Evolutionary conservation across 2,888 invertebrate genomes (phyloP), one percentile per base, ranked within the genome.

Genomic region (Yponomeuta evonymella): DNA sequence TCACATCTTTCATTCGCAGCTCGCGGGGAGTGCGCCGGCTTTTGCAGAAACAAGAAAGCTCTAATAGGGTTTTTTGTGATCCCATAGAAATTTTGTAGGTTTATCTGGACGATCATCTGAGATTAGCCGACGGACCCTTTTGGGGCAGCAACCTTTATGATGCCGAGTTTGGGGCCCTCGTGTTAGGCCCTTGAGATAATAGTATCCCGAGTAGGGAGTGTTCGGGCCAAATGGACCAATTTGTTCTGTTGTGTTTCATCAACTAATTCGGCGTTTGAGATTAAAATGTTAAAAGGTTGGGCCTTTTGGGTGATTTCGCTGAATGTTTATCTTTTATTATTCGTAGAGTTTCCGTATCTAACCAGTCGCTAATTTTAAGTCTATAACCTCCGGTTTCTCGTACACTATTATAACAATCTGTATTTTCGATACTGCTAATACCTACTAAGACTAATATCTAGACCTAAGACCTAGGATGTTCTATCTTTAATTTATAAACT

Each of bases 1-100:
- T 75, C 74, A 73, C 78, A 75, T 79, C 79, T 81, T 77, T 81
- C 78, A 81, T 79, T 79, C 74, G 74, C 73, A 76, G 76, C 73
- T 76, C 78, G 58, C 48, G 69, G 64, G 43, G 78, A 79, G 76
- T 79, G 73, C 66, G 11, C 64, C 70, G n/a, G 48, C 67, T 66
- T 66, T 58, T 69, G 9, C 64, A 65, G 11, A 8, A 58, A 63
- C 62, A 70, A 70, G 48, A 71, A 70, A 15, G n/a, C 15, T 4
- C 9, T 69, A 69, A 62, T 63, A 70, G n/a, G 63, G 51, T n/a
- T 63, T 69, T 70, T 33, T 70, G 63, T 63, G 43, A 70, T 62
- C 62, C 30, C 33, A 51, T 51, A 69, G 30, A 51, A 69, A 33
- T 12, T n/a, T 15, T 67, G 12, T 12, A 9, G 36, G 67, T 67